phyloP scores from a whole-genome alignment of 2,888 invertebrate species.

The Sinelater perroti region DNA sequence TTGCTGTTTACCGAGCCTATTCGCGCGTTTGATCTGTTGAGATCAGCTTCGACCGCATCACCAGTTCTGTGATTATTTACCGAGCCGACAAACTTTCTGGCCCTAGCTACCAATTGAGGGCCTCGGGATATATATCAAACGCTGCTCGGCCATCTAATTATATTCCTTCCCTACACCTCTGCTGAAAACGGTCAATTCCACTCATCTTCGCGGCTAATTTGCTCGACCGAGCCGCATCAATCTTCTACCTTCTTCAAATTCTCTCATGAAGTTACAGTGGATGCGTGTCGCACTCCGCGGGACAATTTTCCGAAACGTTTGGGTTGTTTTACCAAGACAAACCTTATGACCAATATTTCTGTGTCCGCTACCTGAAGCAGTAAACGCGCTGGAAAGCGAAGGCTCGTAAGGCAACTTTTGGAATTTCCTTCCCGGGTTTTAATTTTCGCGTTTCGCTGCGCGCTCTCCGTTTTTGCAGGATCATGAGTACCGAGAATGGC shows the following conservation, averaged over 20 bases:
- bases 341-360: slow-evolving; percentile 2
- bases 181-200: slow-evolving; percentile 41
- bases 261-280: no score
- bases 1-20: slow-evolving; percentile 62
- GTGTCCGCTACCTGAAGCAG: not conserved
- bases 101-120: slow-evolving; percentile 59
- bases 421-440: not conserved
- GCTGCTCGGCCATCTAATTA: slow-evolving; percentile 56
- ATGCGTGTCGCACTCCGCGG: no score
- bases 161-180: slow-evolving; percentile 49
- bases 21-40: slow-evolving; percentile 61
- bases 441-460: no score
- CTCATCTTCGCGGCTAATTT: no score
- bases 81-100: slow-evolving; percentile 57
- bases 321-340: no score
- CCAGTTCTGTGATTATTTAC: slow-evolving; percentile 60
- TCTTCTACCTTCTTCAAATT: no score
- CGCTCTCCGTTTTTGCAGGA: no score
- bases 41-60: slow-evolving; percentile 56
- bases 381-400: slow-evolving; percentile 9
- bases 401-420: not conserved
- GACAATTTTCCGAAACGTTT: no score
- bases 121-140: slow-evolving; percentile 58
- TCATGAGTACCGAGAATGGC: no score
- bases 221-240: no score